Evolutionary conservation across 1,140 invertebrate genomes (phyloP), one percentile per base, ranked within the genome.

Genomic region (Mercenaria mercenaria): DNA sequence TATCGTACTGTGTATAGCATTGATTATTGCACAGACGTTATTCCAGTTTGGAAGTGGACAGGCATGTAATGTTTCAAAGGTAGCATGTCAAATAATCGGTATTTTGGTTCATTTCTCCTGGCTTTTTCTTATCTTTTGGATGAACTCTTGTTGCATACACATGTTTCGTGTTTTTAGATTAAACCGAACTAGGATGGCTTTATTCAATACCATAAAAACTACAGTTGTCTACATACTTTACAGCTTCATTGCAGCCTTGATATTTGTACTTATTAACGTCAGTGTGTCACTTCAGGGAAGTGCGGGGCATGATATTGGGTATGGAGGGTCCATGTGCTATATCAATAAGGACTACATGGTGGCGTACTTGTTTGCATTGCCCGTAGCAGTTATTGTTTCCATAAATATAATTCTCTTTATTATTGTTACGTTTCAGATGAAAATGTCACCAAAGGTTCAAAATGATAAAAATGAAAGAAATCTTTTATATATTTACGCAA

Each of bases 101-200:
- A 97, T 98, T 79, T 96, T 97, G 91, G 98, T 98, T 96, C 98
- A 99, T 95, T 99, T 98, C 97, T 97, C 98, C 95, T 98, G 98
- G 96, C 96, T 99, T 94, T 97, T 98, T 39, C 98, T 98, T 69
- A 99, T 99, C 96, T 98, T 98, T 96, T 99, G 98, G 98, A 97
- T 99, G 88, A 99, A 98, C 96, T 98, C 98, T 52, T 99, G 99
- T 98, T 98, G 98, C 23, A 64, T 61, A 20, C 81, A 91, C 34
- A 87, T 90, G 82, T 50, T 64, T 20, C 41, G 50, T 26, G 98
- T 98, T 6, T 96, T 96, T 29, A 43, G 83, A 0, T 26, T 13
- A 32, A 37, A 29, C 11, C 26, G 20, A 50, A 34, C 2, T 1
- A 80, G 20, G 32, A 26, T 37, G 18, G 52, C 39, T 37, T 43